A percentile compares a stretch with the other conserved stretches of the same genome.
phyloP scores from a whole-genome alignment of 2,888 invertebrate genomes.

The Cephus sareptanus region DNA sequence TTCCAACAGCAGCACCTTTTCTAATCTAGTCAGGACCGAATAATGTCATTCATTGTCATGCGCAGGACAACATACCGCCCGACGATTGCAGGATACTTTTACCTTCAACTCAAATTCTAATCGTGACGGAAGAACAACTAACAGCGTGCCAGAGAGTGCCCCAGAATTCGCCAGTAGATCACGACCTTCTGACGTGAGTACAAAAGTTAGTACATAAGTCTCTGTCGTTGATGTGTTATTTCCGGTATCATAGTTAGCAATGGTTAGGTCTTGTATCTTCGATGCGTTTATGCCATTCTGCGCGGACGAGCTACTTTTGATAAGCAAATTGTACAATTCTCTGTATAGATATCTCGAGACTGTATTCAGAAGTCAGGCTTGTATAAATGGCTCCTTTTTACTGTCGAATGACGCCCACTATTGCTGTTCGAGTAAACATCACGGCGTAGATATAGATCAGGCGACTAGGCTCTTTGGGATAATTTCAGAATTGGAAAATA shows the following conservation, averaged over 20 bases:
- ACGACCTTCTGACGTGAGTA: constrained; percentile 68
- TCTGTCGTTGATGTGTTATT: neutral
- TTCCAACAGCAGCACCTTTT: neutral
- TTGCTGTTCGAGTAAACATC: constrained; percentile 83
- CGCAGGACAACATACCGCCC: constrained; percentile 66
- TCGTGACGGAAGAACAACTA: constrained; percentile 72
- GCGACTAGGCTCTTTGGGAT: constrained; percentile 77
- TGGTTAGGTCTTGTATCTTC: neutral
- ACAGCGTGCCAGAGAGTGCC: constrained; percentile 72
- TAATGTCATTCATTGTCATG: constrained; percentile 20
- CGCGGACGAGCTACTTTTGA: neutral
- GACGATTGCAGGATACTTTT: constrained; percentile 75
- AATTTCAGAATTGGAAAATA: constrained; percentile 78
- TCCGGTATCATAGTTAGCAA: neutral
- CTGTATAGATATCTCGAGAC: constrained; percentile 76
- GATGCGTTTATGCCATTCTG: neutral
- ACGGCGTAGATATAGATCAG: constrained; percentile 80
- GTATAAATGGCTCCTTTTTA: constrained; percentile 91
- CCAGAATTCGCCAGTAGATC: constrained; percentile 75
- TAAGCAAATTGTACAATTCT: neutral
- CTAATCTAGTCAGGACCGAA: neutral
- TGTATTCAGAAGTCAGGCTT: constrained; percentile 86
- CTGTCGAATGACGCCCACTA: constrained; percentile 76
- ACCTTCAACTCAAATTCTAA: constrained; percentile 74
- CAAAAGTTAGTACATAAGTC: neutral